A percentile compares a stretch with the other conserved stretches of the same genome.
Conservation (phyloP, 2,797 vertebrate genomes). For the Chiloscyllium punctatum region DNA sequence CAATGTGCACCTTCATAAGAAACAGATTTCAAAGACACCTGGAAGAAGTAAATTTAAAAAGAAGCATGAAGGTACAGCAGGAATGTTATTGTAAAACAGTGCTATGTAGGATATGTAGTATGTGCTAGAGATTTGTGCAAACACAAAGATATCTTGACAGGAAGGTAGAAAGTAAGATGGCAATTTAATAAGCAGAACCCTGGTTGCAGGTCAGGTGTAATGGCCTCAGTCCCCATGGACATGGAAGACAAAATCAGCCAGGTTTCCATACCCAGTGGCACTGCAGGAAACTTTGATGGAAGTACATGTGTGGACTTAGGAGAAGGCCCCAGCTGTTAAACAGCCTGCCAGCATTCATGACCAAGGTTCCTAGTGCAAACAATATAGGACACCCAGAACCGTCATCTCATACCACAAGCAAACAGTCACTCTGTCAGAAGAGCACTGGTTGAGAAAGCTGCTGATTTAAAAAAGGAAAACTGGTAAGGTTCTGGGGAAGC, state of each 20-base stretch:
- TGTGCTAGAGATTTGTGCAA: neutral
- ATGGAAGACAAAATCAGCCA: neutral
- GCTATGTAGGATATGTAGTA: neutral
- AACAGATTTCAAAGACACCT: neutral
- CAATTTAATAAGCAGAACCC: neutral
- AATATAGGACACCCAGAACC: neutral
- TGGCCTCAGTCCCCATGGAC: neutral
- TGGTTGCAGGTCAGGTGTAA: neutral
- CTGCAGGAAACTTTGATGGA: neutral
- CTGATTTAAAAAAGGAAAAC: neutral
- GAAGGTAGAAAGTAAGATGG: neutral
- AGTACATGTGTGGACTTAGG: neutral
- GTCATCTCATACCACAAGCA: neutral
- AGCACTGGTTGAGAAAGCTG: neutral
- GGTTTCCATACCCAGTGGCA: neutral
- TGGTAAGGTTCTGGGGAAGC: neutral
- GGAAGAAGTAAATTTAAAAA: constrained; percentile 13
- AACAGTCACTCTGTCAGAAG: neutral
- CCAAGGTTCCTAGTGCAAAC: neutral
- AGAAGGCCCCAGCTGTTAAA: neutral
- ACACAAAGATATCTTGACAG: neutral
- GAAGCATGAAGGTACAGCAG: neutral
- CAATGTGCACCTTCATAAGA: neutral
- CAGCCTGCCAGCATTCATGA: too few species aligned
- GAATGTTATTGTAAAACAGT: neutral